Conservation (phyloP, 2,113 vertebrate species). For the Malurus cyaneus region DNA sequence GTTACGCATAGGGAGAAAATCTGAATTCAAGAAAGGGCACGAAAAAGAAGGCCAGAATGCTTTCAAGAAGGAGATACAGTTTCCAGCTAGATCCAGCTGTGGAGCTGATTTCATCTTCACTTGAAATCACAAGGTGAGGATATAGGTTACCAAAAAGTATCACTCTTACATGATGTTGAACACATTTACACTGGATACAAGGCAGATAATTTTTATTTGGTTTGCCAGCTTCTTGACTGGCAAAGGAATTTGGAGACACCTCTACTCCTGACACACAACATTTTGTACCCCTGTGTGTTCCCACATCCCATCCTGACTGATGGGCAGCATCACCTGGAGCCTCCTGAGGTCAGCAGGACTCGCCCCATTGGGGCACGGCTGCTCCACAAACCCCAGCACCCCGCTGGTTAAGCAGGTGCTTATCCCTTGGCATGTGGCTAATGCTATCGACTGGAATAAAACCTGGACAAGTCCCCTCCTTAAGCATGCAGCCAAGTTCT, state of each 20-base stretch:
- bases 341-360: background rate
- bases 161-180: fast-evolving
- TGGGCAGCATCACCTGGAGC: background rate
- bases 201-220: background rate
- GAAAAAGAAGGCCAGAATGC: background rate
- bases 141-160: background rate
- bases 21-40: background rate
- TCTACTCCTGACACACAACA: fast-evolving
- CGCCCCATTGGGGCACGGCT: fast-evolving
- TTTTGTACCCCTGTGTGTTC: background rate
- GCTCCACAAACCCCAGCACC: background rate
- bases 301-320: background rate
- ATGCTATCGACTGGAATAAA: background rate
- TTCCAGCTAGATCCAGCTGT: background rate
- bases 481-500: background rate
- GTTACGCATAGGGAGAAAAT: background rate
- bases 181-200: fast-evolving
- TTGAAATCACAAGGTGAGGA: background rate
- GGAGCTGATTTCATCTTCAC: background rate
- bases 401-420: background rate
- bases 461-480: background rate
- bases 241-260: background rate
- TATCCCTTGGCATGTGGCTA: background rate
- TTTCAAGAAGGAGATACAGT: background rate
- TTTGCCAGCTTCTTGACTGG: background rate